phyloP scores from a whole-genome alignment of 2,113 vertebrate species.

The Heliornis fulica region DNA sequence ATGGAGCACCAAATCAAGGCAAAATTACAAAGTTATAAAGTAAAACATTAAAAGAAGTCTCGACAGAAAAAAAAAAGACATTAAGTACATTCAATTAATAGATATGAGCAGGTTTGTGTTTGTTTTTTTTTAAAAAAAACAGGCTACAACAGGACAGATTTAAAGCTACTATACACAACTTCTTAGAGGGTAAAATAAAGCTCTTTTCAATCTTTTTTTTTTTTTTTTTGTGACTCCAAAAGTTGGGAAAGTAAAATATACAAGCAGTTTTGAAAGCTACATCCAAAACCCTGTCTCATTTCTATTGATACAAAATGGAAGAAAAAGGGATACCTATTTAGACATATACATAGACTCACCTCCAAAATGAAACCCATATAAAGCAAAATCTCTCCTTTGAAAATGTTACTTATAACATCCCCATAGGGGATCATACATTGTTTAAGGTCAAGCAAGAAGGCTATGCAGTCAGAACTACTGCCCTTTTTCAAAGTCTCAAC shows the following conservation, averaged over 20 bases:
- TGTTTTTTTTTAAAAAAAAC: neutral
- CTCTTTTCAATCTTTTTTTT: neutral
- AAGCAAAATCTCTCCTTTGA: neutral
- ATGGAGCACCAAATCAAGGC: neutral
- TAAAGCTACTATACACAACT: neutral
- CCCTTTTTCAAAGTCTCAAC: neutral
- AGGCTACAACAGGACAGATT: neutral
- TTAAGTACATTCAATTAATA: neutral
- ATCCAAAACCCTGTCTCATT: neutral
- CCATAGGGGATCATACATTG: neutral
- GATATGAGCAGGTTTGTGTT: accelerated
- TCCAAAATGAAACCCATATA: neutral
- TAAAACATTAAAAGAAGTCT: neutral
- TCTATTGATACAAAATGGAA: neutral
- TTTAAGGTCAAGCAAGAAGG: neutral
- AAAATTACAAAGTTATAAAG: neutral
- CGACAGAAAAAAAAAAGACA: neutral
- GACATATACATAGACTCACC: neutral
- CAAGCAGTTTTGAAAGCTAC: neutral
- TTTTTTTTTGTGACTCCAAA: neutral
- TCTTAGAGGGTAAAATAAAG: neutral
- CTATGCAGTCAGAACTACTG: neutral
- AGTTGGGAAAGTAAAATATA: neutral
- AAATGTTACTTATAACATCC: neutral
- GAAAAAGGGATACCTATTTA: neutral